Evolutionary conservation across 1,140 invertebrate genomes (phyloP).

Genomic region (Drusus annulatus): DNA sequence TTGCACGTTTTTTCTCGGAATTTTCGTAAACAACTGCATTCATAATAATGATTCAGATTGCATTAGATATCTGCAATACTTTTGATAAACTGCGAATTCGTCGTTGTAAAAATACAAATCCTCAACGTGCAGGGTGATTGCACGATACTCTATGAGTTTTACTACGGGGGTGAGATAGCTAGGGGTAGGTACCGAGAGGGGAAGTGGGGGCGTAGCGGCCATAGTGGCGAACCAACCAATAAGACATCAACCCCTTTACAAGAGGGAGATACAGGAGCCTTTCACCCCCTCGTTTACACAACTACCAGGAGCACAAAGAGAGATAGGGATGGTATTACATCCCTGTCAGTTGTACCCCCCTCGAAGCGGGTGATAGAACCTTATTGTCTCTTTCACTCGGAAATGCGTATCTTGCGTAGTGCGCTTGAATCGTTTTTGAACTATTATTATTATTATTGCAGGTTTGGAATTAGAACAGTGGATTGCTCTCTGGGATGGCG

Average conservation of each 20-base stretch:
- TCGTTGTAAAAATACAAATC: constrained; percentile 12
- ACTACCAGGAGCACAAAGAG: neutral
- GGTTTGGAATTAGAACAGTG: neutral
- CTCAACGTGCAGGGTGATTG: neutral
- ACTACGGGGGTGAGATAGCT: constrained; percentile 10
- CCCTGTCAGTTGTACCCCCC: neutral
- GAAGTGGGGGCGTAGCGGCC: constrained; percentile 18
- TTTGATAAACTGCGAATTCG: constrained; percentile 1
- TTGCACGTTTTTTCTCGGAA: too few relatives aligned
- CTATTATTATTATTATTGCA: neutral
- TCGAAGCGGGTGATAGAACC: neutral
- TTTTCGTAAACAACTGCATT: too few relatives aligned
- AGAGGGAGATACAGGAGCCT: constrained; percentile 8
- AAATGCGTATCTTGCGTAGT: neutral
- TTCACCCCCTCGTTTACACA: neutral
- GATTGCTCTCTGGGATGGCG: neutral
- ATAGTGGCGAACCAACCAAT: constrained; percentile 21
- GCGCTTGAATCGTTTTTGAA: neutral
- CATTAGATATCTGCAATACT: neutral
- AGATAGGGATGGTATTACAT: neutral
- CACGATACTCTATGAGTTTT: constrained; percentile 11
- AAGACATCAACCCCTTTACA: neutral
- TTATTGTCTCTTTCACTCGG: neutral
- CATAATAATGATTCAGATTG: too few relatives aligned
- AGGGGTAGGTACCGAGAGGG: constrained; percentile 4